Percentiles rank a stretch among this genome's conserved stretches.
Conservation (phyloP, 1,140 invertebrate species). For the Sycophila sp. region DNA sequence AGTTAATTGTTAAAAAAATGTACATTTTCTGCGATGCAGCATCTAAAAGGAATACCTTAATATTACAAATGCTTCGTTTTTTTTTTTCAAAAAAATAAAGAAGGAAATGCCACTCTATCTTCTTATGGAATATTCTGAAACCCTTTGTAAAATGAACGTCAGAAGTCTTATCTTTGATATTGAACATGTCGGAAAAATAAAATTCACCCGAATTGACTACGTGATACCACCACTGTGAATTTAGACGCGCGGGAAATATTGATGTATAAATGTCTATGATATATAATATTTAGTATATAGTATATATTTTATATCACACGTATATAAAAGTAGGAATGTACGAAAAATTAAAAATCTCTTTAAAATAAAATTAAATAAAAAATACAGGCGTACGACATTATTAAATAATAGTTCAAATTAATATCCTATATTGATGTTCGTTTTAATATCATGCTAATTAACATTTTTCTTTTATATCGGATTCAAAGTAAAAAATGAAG, state of each 20-base stretch:
- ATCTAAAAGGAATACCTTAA: too few relatives aligned
- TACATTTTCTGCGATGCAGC: too few relatives aligned
- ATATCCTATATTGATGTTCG: too few relatives aligned
- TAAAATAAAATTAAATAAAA: conserved; percentile 33
- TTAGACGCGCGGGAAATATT: conserved; percentile 33
- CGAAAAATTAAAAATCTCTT: conserved; percentile 31
- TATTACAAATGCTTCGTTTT: too few relatives aligned
- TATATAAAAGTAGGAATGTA: conserved; percentile 21
- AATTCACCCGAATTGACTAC: conserved; percentile 11
- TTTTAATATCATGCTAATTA: too few relatives aligned
- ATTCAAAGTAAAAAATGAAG: too few relatives aligned
- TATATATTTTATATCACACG: conserved; percentile 16
- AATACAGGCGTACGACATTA: conserved; percentile 9
- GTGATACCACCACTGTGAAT: conserved; percentile 14
- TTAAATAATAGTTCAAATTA: conserved; percentile 24
- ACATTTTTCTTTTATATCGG: too few relatives aligned
- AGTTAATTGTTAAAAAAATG: too few relatives aligned
- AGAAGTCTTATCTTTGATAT: conserved; percentile 23
- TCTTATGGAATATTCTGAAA: background rate
- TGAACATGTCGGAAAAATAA: conserved; percentile 17
- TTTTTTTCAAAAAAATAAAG: background rate
- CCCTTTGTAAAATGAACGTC: background rate
- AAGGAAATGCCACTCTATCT: too few relatives aligned
- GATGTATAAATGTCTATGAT: conserved; percentile 16
- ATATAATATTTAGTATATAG: conserved; percentile 16